Conservation (phyloP, 2,797 vertebrate genomes). For the Artibeus jamaicensis region DNA sequence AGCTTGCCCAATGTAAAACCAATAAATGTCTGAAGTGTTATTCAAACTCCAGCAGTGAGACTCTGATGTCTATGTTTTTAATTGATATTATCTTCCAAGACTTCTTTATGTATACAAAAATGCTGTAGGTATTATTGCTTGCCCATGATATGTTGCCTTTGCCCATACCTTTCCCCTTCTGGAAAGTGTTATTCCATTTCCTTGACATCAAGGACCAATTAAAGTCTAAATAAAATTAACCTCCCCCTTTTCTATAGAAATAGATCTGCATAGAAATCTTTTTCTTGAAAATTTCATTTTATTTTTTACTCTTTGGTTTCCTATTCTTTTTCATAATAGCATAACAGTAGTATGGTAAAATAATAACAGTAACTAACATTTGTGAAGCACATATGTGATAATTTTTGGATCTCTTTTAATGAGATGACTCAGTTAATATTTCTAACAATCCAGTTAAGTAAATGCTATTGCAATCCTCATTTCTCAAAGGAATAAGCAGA, state of each 20-base stretch:
- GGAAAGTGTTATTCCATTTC: neutral
- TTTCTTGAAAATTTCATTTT: neutral
- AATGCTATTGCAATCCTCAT: neutral
- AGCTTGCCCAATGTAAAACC: neutral
- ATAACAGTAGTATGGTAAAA: neutral
- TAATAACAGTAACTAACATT: neutral
- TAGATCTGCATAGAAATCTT: no score
- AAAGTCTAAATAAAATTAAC: neutral
- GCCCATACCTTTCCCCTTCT: neutral
- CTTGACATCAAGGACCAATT: neutral
- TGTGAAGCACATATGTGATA: neutral
- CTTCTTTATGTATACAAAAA: neutral
- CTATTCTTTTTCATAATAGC: neutral
- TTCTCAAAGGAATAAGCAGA: neutral
- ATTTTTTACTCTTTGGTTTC: neutral
- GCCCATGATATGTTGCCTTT: neutral
- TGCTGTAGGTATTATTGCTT: neutral
- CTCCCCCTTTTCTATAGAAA: neutral
- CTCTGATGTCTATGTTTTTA: neutral
- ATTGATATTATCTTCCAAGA: neutral
- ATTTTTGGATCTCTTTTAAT: neutral
- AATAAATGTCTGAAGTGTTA: neutral
- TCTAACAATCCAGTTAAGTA: neutral
- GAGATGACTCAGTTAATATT: neutral
- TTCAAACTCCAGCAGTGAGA: neutral